phyloP scores from a whole-genome alignment of 1,140 invertebrate species.

The Goniozus legneri region DNA sequence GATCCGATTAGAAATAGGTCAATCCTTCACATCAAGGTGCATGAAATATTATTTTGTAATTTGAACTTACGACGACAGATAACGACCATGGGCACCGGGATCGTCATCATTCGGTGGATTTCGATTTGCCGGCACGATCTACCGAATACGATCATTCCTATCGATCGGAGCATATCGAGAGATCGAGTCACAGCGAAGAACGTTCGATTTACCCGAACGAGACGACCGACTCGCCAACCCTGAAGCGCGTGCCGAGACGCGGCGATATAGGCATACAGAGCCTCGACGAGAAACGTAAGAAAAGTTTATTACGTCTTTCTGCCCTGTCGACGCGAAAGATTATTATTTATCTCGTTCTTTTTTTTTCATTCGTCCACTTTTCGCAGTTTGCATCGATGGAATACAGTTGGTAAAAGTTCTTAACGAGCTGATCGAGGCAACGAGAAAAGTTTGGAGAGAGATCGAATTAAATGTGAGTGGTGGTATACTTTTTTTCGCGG shows the following conservation, averaged over 20 bases:
- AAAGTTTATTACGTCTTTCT: conserved; percentile 3
- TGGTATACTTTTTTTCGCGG: conserved; percentile 5
- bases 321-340: neutral
- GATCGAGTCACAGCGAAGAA: neutral
- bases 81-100: no score
- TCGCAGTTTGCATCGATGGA: conserved; percentile 56
- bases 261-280: conserved; percentile 75
- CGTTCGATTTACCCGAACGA: neutral
- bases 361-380: conserved; percentile 10
- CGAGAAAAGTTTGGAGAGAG: conserved; percentile 55
- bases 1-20: no score
- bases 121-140: conserved; percentile 31
- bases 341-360: neutral
- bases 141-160: conserved; percentile 1
- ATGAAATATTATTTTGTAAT: no score
- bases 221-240: neutral
- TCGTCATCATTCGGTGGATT: no score
- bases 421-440: conserved; percentile 69
- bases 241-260: conserved; percentile 42
- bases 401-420: conserved; percentile 64
- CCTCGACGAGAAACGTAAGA: conserved; percentile 63
- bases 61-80: no score
- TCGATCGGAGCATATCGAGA: neutral
- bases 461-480: conserved; percentile 30
- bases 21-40: no score